Evolutionary conservation across 2,113 vertebrate species (phyloP), one percentile per base, ranked within the genome.

Genomic region (Thinocorus orbignyianus): DNA sequence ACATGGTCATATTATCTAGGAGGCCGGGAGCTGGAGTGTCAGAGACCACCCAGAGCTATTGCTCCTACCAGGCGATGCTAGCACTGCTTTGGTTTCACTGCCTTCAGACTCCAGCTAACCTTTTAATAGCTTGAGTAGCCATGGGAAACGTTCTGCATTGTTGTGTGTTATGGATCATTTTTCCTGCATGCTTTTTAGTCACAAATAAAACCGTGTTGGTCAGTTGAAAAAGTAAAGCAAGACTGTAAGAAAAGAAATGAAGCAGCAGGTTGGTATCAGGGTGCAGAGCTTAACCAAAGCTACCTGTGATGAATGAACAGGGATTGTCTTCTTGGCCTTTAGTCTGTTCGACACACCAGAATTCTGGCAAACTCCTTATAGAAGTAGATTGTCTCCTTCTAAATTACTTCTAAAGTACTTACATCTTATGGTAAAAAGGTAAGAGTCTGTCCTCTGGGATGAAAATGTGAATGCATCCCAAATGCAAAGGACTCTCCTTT

Each of bases 31-130:
- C 13, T 87, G 87, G 20, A 51, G 84, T 52, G 84, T 80, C 74
- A 79, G 90, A 91, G 97, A 95, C 96, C 96, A 96, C 97, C 96
- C 97, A 95, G 87, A 88, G 39, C 41, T 92, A 79, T 85, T 89
- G 76, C 92, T 96, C 89, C 95, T 81, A 52, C 70, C 55, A 84
- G 91, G 84, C 83, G 81, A 3, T 30, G 78, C 57, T 66, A 90
- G 69, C 73, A 66, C 31, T 73, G 86, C 25, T 88, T 37, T 51
- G 81, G 85, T 91, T 93, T 93, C 88, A 92, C 78, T 90, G 92
- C 84, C 84, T 82, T 28, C 73, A 86, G 84, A 70, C 54, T 83
- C 69, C 39, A 91, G 12, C 89, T 80, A 93, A 83, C 66, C 73
- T 77, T 72, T 90, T 87, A 65, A 95, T 54, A 66, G 88, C 89